Evolutionary conservation across 2,113 vertebrate genomes (phyloP), one percentile per base, ranked within the genome.

Genomic region (Eira barbara): DNA sequence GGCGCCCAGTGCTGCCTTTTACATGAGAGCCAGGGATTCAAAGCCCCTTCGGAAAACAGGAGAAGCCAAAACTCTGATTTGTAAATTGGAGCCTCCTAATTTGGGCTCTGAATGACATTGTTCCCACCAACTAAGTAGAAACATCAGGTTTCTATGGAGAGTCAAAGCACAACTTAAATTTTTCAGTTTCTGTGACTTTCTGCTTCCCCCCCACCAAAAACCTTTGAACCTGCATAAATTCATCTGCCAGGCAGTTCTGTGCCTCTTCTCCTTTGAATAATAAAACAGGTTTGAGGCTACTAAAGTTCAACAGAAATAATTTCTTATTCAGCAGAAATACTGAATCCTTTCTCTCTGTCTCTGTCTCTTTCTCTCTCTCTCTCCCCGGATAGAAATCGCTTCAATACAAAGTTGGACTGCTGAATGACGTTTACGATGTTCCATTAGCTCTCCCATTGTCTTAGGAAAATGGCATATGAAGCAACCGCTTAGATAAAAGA

Each of bases 231-330:
- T 94, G 73, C 59, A 49, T 85, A 80, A 96, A 93, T 80, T 87
- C 73, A 71, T 92, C 95, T 92, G 76, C 95, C 93, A 81, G 88
- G 91, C 96, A 93, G 76, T 80, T 92, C 96, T 89, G 67, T 73
- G 95, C 81, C 63, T 89, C 88, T 39, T 85, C 96, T 97, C 93
- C 88, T 97, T 92, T 94, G 95, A 97, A 97, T 97, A 97, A 83
- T 91, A 88, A 97, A 97, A 80, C 94, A 95, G 95, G 80, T 94
- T 96, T 81, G 78, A 85, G 97, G 95, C 95, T 96, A 67, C 96
- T 95, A 20, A 74, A 88, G 95, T 92, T 97, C 96, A 95, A 31
- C 89, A 80, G 95, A 84, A 91, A 95, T 95, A 47, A 96, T 95
- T 94, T 90, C 83, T 80, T 95, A 95, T 95, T 97, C 95, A 95